Evolutionary conservation across 2,888 invertebrate genomes (phyloP), one percentile per base, ranked within the genome.

Genomic region (Linnaemya tessellans): DNA sequence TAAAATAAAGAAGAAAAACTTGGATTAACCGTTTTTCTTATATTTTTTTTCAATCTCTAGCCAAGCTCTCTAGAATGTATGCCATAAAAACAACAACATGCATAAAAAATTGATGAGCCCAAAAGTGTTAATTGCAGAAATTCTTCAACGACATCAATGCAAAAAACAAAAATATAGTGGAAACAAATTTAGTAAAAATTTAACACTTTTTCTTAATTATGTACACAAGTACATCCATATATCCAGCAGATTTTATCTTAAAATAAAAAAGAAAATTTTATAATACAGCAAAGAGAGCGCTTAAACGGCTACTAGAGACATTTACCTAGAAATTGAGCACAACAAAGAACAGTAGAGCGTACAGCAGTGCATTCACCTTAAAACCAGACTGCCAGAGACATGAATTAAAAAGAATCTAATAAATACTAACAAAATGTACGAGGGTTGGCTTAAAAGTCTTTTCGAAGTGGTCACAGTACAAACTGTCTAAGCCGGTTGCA

Each of bases 361-460:
- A 62, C 58, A 35, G 25, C 78, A 90, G 90, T 90, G 89, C 90
- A 91, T 91, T 90, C 90, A 90, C 90, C 90, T 89, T 89, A 86
- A 85, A 80, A 85, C 70, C 71, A 83, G 70, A 82, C 75, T 80
- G 35, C 64, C 30, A 71, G 68, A 82, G 77, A 88, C 88, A 85
- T 87, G 71, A 84, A 74, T 75, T 77, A 64, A 62, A 80, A 30
- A 85, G 64, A 74, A 70, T 74, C 70, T 81, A 74, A 79, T 56
- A 43, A 84, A 71, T 43, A 67, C 11, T 64, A 87, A 54, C 11
- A 18, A 65, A 41, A 35, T 54, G 11, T 20, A 78, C 68, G 74
- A 80, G 71, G 22, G 30, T 30, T 20, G 41, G 1, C 15, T 54
- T 9, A 81, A 62, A 70, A 71, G 60, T 15, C 0, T 49, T 18